Percentiles rank a stretch among this genome's conserved stretches.
phyloP scores from a whole-genome alignment of 2,888 invertebrate genomes.

The Pseudococcus longispinus region DNA sequence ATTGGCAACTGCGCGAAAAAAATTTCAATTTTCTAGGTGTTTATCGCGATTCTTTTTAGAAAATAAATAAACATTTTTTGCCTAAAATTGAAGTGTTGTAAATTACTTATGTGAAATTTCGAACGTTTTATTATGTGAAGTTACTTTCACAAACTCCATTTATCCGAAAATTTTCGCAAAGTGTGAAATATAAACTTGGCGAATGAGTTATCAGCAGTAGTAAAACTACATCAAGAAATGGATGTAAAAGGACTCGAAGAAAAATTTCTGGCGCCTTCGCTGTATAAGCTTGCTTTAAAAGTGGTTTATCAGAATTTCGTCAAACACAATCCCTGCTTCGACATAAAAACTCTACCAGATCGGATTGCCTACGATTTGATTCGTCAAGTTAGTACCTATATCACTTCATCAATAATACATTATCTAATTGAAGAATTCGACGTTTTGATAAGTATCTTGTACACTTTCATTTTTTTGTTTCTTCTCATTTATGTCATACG shows the following conservation, averaged over 20 bases:
- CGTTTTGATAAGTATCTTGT: background rate
- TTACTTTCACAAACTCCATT: background rate
- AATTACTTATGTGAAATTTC: background rate
- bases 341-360: slow-evolving; percentile 29
- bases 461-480: background rate
- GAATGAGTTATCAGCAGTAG: slow-evolving; percentile 16
- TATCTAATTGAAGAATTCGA: background rate
- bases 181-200: background rate
- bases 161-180: background rate
- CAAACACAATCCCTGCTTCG: background rate
- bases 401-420: background rate
- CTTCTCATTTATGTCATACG: background rate
- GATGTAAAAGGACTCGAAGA: background rate
- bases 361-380: slow-evolving; percentile 9
- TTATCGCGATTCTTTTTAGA: background rate
- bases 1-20: slow-evolving; percentile 30
- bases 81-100: background rate
- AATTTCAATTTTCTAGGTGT: background rate
- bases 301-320: slow-evolving; percentile 6
- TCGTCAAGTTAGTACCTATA: slow-evolving; percentile 16
- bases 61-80: slow-evolving; percentile 23
- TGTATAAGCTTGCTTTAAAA: slow-evolving; percentile 35
- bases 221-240: slow-evolving; percentile 13
- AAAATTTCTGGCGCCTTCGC: background rate
- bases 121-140: background rate